Evolutionary conservation across 2,888 invertebrate genomes (phyloP), one percentile per base, ranked within the genome.

Genomic region (Ceriagrion tenellum): DNA sequence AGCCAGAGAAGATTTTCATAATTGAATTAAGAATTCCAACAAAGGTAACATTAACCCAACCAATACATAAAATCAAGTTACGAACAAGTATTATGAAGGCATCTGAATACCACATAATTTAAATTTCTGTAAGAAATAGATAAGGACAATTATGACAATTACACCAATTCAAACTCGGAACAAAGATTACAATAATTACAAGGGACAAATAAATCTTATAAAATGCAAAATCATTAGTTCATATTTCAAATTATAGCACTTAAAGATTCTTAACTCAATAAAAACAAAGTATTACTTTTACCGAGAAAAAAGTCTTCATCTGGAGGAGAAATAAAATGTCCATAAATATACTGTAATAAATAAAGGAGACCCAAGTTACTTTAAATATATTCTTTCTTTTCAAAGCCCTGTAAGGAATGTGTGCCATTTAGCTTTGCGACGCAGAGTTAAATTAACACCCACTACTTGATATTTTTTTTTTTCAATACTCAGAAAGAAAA

Each of bases 381-480:
- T 69, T 69, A 93, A 93, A 93, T 93, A 93, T 63, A 93, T 74
- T 93, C 69, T 74, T 59, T 93, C 16, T 12, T 93, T 93, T 69
- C 63, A 93, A 93, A 93, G 93, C 93, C 93, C 93, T 93, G 93
- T 69, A 63, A 93, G 93, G 93, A 93, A 93, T 93, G 93, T 93
- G 93, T 93, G 69, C 47, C 93, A 69, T 93, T 93, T 93, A 69
- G 69, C 81, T 81, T 93, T 93, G 93, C 93, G 47, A 69, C 55
- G 93, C 93, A 93, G 89, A 89, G 69, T 93, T 93, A 93, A 93
- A 93, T 93, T 93, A 93, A 93, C 69, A 69, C 93, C 93, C 93
- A 93, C 93, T 93, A 93, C 93, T 93, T 69, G 69, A 93, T 93
- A 91, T 93, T 93, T 55, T 59, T 69, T 30, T 90, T 90, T 74